phyloP scores from a whole-genome alignment of 2,113 vertebrate genomes.

The Probosciger aterrimus region DNA sequence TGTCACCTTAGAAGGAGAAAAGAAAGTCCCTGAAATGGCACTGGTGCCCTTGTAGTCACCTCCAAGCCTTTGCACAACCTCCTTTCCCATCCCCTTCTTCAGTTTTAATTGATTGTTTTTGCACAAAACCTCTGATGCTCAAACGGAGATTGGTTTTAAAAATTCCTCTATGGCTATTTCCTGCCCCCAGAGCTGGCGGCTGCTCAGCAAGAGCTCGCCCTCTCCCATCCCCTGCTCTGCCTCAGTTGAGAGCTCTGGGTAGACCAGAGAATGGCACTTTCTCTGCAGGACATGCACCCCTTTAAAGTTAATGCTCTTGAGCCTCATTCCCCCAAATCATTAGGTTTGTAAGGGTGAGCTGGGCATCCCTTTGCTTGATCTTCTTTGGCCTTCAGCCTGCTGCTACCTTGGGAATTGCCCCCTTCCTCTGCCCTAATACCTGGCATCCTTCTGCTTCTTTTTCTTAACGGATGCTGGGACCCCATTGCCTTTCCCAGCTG shows the following conservation, averaged over 20 bases:
- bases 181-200: conserved; percentile 5
- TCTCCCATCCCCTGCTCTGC: not conserved
- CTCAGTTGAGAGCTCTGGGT: not conserved
- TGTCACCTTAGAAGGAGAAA: not conserved
- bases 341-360: not conserved
- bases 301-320: not conserved
- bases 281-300: not conserved
- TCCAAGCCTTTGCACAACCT: not conserved
- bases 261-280: conserved; percentile 3
- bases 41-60: not conserved
- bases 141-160: conserved; percentile 61
- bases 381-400: not conserved
- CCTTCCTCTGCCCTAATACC: not conserved
- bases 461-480: not conserved
- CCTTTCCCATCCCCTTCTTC: not conserved
- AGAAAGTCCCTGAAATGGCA: not conserved
- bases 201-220: not conserved
- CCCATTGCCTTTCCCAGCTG: not conserved
- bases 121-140: not conserved
- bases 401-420: not conserved
- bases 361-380: not conserved
- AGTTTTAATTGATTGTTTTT: not conserved
- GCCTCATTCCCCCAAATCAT: not conserved
- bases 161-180: conserved; percentile 53
- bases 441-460: not conserved